Conservation (phyloP, 2,113 vertebrate species). For the Reinhardtius hippoglossoides region DNA sequence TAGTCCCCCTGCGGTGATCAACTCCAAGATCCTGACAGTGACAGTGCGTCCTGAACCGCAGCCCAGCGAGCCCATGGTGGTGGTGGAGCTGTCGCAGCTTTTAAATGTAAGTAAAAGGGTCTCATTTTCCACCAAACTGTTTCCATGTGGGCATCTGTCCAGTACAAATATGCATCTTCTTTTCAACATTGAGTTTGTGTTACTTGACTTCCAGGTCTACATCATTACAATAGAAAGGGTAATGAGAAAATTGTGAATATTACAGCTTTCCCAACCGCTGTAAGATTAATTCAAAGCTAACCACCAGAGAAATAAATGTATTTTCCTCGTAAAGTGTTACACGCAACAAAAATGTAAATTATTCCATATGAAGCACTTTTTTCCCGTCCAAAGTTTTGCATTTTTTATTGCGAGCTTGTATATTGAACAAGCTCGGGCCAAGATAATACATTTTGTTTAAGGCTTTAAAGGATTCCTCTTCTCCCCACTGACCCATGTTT, state of each 20-base stretch:
- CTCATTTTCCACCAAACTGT: background rate
- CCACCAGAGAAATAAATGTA: background rate
- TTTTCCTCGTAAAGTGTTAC: background rate
- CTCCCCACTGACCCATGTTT: constrained; percentile 54
- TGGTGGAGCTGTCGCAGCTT: constrained; percentile 93
- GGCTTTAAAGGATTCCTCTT: constrained; percentile 39
- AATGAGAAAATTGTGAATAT: background rate
- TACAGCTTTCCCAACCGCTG: background rate
- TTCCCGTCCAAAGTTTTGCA: constrained; percentile 24
- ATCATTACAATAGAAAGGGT: background rate
- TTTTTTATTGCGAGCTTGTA: constrained; percentile 21
- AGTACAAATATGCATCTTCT: background rate
- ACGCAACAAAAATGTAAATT: constrained; percentile 11
- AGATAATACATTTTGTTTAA: constrained; percentile 16
- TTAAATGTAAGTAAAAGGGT: constrained; percentile 87
- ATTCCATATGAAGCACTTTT: constrained; percentile 27
- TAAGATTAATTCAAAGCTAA: background rate
- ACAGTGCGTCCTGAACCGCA: constrained; percentile 92
- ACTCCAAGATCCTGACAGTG: constrained; percentile 94
- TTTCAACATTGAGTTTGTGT: background rate
- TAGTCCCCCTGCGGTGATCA: constrained; percentile 90
- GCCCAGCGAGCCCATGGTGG: constrained; percentile 89
- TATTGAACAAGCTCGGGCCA: constrained; percentile 6
- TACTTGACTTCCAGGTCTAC: background rate
- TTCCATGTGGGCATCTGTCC: background rate